phyloP scores from a whole-genome alignment of 1,140 invertebrate species.

The Cherax destructor region DNA sequence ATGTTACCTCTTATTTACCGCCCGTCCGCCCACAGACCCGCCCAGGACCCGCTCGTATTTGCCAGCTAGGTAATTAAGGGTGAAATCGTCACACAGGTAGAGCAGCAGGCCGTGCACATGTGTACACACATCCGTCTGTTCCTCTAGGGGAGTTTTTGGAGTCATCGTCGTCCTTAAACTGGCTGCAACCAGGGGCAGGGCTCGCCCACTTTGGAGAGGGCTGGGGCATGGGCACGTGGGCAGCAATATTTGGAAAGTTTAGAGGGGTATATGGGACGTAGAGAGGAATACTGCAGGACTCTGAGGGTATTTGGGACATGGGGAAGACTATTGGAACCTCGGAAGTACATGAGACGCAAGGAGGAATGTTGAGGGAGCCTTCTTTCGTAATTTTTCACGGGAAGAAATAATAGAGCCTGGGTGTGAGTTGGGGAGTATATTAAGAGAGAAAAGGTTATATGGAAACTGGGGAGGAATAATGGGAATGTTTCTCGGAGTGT shows the following conservation, averaged over 20 bases:
- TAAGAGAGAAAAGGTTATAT: too few relatives aligned
- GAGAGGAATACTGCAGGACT: neutral
- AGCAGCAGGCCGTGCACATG: constrained; percentile 27
- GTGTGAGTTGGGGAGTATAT: too few relatives aligned
- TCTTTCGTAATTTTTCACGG: too few relatives aligned
- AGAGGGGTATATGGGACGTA: neutral
- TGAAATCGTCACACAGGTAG: constrained; percentile 59
- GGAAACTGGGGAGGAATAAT: too few relatives aligned
- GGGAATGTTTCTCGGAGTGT: too few relatives aligned
- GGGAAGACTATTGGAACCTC: too few relatives aligned
- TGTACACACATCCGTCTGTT: constrained; percentile 14
- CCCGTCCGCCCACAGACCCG: constrained; percentile 16
- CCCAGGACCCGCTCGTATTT: constrained; percentile 30
- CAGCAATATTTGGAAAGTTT: neutral
- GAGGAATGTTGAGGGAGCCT: too few relatives aligned
- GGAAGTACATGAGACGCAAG: too few relatives aligned
- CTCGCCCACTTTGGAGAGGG: neutral
- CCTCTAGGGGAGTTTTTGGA: neutral
- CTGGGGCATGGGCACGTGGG: neutral
- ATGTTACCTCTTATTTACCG: constrained; percentile 21
- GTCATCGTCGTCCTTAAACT: neutral
- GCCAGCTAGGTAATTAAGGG: constrained; percentile 49
- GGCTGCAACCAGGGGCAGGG: neutral
- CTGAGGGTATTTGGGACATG: neutral
- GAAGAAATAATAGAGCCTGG: too few relatives aligned